Percentiles rank a stretch among this genome's conserved stretches.
Conservation (phyloP, 2,888 invertebrate species). For the Archips crataeganus region DNA sequence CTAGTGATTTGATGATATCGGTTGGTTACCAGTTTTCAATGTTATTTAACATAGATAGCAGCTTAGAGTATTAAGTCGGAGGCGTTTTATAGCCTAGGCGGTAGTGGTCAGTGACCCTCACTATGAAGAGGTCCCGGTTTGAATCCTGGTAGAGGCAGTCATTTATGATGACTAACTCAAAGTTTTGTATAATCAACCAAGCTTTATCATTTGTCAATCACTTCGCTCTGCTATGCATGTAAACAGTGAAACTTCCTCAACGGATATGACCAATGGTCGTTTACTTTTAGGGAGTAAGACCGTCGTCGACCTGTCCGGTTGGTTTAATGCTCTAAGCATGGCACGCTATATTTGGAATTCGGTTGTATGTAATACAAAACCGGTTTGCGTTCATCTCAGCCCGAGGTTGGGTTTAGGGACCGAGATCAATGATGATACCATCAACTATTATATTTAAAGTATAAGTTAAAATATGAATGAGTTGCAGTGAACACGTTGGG, state of each 20-base stretch:
- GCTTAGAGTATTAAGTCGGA: background rate
- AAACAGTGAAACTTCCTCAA: too few relatives aligned
- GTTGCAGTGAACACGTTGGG: background rate
- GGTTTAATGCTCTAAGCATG: background rate
- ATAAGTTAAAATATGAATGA: background rate
- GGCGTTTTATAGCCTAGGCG: too few relatives aligned
- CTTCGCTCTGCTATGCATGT: too few relatives aligned
- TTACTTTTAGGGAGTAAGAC: too few relatives aligned
- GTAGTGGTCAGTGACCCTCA: too few relatives aligned
- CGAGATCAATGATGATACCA: background rate
- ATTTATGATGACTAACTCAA: too few relatives aligned
- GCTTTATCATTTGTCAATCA: too few relatives aligned
- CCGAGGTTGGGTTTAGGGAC: background rate
- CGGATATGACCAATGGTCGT: too few relatives aligned
- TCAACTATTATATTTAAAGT: background rate
- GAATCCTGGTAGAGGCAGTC: too few relatives aligned
- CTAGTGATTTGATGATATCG: constrained; percentile 11
- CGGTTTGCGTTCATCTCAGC: background rate
- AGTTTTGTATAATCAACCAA: too few relatives aligned
- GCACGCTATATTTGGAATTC: constrained; percentile 7
- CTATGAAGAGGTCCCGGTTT: too few relatives aligned
- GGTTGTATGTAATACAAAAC: background rate
- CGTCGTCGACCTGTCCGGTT: background rate
- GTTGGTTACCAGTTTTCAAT: background rate
- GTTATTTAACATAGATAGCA: background rate